A percentile compares a stretch with the other conserved stretches of the same genome.
phyloP scores from a whole-genome alignment of 2,797 vertebrate genomes.

The Perodicticus potto region DNA sequence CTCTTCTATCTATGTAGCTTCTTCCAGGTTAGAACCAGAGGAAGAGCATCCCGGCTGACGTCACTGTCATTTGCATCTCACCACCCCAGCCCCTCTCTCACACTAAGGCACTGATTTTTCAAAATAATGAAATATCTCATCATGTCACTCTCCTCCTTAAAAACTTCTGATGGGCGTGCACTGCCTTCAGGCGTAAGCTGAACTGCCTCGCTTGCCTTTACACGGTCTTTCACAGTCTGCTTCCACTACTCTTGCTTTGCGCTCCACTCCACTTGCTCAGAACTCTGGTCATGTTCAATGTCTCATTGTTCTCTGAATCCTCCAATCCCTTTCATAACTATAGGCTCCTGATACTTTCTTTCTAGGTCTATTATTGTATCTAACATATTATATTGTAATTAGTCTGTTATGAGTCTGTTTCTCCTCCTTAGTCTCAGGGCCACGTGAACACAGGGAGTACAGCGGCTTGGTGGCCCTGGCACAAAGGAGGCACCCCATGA shows the following conservation, averaged over 20 bases:
- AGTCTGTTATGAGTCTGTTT: neutral
- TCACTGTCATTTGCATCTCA: neutral
- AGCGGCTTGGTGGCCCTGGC: neutral
- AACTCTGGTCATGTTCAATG: neutral
- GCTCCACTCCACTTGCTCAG: neutral
- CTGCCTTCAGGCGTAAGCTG: constrained; percentile 1
- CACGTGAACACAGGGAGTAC: neutral
- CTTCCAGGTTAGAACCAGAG: neutral
- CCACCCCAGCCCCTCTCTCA: neutral
- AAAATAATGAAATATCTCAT: neutral
- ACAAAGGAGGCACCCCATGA: neutral
- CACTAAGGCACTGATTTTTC: neutral
- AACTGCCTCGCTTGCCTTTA: neutral
- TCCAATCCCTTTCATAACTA: neutral
- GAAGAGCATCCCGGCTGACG: neutral
- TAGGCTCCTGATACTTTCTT: neutral
- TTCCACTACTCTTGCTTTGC: neutral
- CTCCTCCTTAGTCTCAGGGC: neutral
- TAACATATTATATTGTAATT: neutral
- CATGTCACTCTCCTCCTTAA: neutral
- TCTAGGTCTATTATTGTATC: neutral
- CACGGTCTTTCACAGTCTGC: neutral
- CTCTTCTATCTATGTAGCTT: neutral
- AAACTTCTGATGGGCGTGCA: neutral
- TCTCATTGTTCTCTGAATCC: neutral